These are phyloP conservation scores for Melinaea marsaeus DNA, from an alignment of 2,888 invertebrate species.

Conservation along the genomic window DNA sequence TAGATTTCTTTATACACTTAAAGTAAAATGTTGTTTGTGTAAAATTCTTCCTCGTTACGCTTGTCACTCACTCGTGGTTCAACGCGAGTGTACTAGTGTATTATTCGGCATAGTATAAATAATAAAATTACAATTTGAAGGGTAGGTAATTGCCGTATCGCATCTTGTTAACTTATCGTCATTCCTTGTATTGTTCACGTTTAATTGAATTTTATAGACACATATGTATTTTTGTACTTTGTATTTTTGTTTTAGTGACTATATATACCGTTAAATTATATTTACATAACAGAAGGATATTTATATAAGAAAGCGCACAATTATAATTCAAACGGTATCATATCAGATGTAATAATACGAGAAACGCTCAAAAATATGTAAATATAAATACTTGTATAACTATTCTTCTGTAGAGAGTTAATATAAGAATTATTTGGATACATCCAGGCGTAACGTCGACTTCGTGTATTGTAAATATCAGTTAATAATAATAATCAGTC, in stretches of 20 bases:
- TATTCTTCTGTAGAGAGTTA: slow-evolving; percentile 26
- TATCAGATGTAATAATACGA: neutral
- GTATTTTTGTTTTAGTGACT: slow-evolving; percentile 34
- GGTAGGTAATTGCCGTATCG: slow-evolving; percentile 31
- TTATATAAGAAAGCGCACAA: slow-evolving; percentile 32
- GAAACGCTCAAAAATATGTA: neutral
- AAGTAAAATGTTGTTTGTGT: slow-evolving; percentile 1
- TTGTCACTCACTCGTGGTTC: neutral
- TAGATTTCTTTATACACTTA: neutral
- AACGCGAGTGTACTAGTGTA: neutral
- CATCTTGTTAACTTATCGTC: slow-evolving; percentile 48
- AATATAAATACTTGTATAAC: slow-evolving; percentile 18
- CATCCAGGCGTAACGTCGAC: slow-evolving; percentile 10
- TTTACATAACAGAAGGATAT: slow-evolving; percentile 31
- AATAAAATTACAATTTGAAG: slow-evolving; percentile 21
- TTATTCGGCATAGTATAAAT: slow-evolving; percentile 30
- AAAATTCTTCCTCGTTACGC: slow-evolving; percentile 6
- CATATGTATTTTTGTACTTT: slow-evolving; percentile 38
- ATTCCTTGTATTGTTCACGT: slow-evolving; percentile 54
- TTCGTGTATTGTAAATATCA: slow-evolving; percentile 30
- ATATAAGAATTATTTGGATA: slow-evolving; percentile 15
- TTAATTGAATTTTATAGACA: slow-evolving; percentile 39
- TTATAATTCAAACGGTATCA: slow-evolving; percentile 15
- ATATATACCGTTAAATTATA: slow-evolving; percentile 25
- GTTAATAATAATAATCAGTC: slow-evolving; percentile 31